Conservation (phyloP, 1,140 invertebrate species). For the Pseudachorutes palmiensis region DNA sequence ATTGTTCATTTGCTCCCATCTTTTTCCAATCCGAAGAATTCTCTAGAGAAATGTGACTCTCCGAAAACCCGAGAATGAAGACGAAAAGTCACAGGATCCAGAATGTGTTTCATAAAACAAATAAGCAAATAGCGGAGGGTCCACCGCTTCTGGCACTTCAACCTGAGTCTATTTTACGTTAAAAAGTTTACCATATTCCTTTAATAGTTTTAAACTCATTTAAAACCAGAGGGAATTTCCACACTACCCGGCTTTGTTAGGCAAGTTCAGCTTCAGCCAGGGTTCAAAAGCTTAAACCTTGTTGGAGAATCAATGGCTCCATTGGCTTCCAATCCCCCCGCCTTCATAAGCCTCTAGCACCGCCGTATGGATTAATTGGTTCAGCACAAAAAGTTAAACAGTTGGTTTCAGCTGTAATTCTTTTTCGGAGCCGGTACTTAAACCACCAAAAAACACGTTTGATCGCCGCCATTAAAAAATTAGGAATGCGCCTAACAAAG, state of each 20-base stretch:
- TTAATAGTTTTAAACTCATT: conserved; percentile 3
- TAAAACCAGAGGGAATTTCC: background rate
- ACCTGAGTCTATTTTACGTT: conserved; percentile 17
- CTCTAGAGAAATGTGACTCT: too few relatives aligned
- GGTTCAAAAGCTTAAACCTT: background rate
- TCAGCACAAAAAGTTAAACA: background rate
- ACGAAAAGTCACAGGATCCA: conserved; percentile 30
- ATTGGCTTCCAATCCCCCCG: too few relatives aligned
- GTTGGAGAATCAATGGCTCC: background rate
- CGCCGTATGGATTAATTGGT: background rate
- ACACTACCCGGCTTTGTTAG: background rate
- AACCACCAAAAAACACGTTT: too few relatives aligned
- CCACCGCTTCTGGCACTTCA: conserved; percentile 35
- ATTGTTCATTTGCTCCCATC: too few relatives aligned
- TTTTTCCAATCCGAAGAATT: too few relatives aligned
- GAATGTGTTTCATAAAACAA: conserved; percentile 39
- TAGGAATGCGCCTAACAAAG: too few relatives aligned
- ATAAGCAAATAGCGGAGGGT: conserved; percentile 38
- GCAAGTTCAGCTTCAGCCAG: background rate
- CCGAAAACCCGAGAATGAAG: background rate
- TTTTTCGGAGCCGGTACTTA: background rate
- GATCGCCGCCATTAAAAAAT: too few relatives aligned
- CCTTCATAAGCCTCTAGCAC: background rate
- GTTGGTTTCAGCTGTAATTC: background rate
- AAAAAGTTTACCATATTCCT: background rate